Evolutionary conservation across 2,113 vertebrate genomes (phyloP).

Genomic region (Porphyrio hochstetteri): DNA sequence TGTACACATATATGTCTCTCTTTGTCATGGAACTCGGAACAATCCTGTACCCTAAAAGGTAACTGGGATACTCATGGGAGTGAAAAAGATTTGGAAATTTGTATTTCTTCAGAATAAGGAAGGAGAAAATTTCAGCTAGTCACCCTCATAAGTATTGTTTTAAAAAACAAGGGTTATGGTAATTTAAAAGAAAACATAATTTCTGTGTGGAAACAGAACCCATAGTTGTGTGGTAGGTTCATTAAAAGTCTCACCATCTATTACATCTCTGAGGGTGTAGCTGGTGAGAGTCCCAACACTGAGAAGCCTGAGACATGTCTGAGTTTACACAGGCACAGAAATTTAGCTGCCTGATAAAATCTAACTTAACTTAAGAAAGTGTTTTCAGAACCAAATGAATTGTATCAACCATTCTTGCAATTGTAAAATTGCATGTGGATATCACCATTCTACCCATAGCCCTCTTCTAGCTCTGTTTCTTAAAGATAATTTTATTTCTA

Average conservation of each 20-base stretch:
- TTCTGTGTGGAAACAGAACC: background rate
- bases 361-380: background rate
- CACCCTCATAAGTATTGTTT: background rate
- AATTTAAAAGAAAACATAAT: background rate
- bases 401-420: background rate
- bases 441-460: background rate
- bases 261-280: background rate
- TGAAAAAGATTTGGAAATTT: background rate
- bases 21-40: too few relatives aligned
- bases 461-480: background rate
- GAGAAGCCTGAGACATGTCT: background rate
- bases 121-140: background rate
- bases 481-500: background rate
- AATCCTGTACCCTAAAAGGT: background rate
- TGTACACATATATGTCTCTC: too few relatives aligned
- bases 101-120: background rate
- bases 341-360: background rate
- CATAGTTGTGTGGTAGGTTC: background rate
- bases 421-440: background rate
- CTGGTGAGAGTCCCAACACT: background rate
- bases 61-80: background rate
- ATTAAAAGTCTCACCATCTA: background rate
- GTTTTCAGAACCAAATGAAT: background rate
- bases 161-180: background rate
- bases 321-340: background rate